Evolutionary conservation across 2,888 invertebrate genomes (phyloP).

Genomic region (Phaedon cochleariae): DNA sequence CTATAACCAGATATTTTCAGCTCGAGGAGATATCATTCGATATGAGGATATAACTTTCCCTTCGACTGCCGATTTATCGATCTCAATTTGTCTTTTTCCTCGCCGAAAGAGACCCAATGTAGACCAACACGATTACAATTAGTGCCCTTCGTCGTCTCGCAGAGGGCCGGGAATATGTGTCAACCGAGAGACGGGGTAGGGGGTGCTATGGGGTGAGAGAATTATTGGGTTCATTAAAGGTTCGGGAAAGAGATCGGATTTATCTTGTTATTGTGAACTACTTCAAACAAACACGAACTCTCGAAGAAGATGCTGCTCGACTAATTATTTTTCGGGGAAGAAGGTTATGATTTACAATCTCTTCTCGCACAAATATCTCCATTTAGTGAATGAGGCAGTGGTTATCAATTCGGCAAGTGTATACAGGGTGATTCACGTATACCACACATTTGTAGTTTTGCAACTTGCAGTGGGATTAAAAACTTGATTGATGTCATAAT

Average conservation of each 20-base stretch:
- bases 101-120: conserved; percentile 21
- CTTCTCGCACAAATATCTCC: background rate
- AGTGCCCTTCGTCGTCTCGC: conserved; percentile 44
- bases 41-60: conserved; percentile 1
- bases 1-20: too few relatives aligned
- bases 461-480: too few relatives aligned
- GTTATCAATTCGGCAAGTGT: too few relatives aligned
- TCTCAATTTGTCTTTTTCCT: conserved; percentile 15
- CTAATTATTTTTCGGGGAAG: background rate
- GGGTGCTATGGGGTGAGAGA: conserved; percentile 45
- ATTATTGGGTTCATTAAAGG: conserved; percentile 53
- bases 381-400: too few relatives aligned
- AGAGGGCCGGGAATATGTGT: conserved; percentile 47
- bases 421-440: too few relatives aligned
- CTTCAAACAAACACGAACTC: conserved; percentile 41
- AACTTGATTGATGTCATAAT: too few relatives aligned
- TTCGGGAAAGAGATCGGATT: conserved; percentile 43
- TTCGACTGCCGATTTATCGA: conserved; percentile 19
- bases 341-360: background rate
- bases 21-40: too few relatives aligned
- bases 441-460: too few relatives aligned
- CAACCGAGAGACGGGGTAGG: conserved; percentile 44
- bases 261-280: conserved; percentile 48
- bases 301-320: background rate
- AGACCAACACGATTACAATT: conserved; percentile 48